A percentile compares a stretch with the other conserved stretches of the same genome.
phyloP scores from a whole-genome alignment of 2,113 vertebrate genomes.

The Nesoenas mayeri region DNA sequence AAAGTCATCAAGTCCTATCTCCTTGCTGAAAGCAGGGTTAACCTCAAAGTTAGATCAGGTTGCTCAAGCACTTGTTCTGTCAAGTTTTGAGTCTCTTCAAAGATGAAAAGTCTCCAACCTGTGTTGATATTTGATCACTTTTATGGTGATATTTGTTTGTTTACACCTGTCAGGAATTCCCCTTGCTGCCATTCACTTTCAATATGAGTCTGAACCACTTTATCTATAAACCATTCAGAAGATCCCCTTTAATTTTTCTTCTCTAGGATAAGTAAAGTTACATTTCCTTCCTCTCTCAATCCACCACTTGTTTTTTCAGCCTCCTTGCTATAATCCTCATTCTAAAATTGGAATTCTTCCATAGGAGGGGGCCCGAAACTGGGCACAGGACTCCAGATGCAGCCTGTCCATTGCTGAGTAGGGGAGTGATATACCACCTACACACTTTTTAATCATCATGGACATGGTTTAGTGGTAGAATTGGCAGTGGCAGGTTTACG shows the following conservation, averaged over 20 bases:
- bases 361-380: neutral
- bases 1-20: neutral
- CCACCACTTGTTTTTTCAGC: neutral
- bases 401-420: neutral
- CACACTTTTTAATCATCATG: neutral
- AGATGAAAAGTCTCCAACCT: neutral
- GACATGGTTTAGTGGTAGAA: neutral
- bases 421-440: neutral
- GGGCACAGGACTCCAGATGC: neutral
- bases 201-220: neutral
- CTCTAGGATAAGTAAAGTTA: neutral
- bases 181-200: neutral
- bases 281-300: neutral
- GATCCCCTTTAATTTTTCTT: neutral
- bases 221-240: neutral
- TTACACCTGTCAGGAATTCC: neutral
- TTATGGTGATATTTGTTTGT: neutral
- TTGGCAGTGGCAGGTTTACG: neutral
- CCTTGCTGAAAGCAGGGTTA: neutral
- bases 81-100: neutral
- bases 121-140: neutral
- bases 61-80: neutral
- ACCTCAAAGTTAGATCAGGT: neutral
- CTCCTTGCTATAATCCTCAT: neutral
- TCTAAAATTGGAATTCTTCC: neutral